Percentiles rank a stretch among this genome's conserved stretches.
These are phyloP conservation scores for Teleogryllus occipitalis DNA, from an alignment of 1,140 invertebrate genomes.

Conservation along the genomic window DNA sequence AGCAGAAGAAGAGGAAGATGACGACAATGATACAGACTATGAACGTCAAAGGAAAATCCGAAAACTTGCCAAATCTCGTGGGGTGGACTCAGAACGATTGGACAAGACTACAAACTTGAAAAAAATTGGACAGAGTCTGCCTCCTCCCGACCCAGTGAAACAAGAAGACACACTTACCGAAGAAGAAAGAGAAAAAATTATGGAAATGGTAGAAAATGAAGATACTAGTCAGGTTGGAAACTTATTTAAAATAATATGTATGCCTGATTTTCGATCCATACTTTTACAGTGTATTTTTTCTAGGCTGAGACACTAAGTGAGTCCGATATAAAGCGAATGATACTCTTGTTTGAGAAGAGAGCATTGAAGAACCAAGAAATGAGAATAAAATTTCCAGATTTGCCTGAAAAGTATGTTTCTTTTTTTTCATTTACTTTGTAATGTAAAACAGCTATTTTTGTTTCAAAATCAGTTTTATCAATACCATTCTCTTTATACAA, in stretches of 20 bases:
- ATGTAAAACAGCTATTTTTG: neutral
- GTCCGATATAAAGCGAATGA: conserved; percentile 74
- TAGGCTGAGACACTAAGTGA: conserved; percentile 77
- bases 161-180: conserved; percentile 50
- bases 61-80: conserved; percentile 14
- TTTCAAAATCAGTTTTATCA: neutral
- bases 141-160: conserved; percentile 1
- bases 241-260: neutral
- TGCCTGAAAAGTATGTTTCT: conserved; percentile 62
- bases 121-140: neutral
- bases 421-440: neutral
- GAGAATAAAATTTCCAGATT: conserved; percentile 96
- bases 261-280: neutral
- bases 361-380: conserved; percentile 94
- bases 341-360: conserved; percentile 89
- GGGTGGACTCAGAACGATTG: conserved; percentile 6
- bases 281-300: conserved; percentile 27
- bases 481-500: neutral
- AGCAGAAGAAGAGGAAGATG: conserved; percentile 48
- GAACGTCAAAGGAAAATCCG: conserved; percentile 31
- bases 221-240: neutral
- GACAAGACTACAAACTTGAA: neutral
- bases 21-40: conserved; percentile 37
- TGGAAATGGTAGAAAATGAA: conserved; percentile 70
- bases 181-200: conserved; percentile 68